phyloP scores from a whole-genome alignment of 2,888 invertebrate genomes.

The Pterostichus madidus region DNA sequence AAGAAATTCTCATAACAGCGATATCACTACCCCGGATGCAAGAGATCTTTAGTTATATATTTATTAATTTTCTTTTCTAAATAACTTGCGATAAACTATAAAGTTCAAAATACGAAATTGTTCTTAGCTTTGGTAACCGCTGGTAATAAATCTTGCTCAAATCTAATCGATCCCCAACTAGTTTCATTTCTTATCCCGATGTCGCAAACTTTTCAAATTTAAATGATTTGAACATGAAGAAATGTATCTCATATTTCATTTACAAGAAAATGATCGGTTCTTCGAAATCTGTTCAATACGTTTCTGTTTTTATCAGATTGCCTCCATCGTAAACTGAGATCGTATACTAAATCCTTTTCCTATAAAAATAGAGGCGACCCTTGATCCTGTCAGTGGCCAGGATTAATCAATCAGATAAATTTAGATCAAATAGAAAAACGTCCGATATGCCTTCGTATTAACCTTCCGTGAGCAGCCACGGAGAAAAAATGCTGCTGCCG shows the following conservation, averaged over 20 bases:
- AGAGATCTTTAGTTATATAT: no score
- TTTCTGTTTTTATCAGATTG: conserved; percentile 53
- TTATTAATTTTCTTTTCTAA: no score
- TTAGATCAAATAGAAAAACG: conserved; percentile 47
- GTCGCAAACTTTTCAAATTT: neutral
- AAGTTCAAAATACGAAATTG: no score
- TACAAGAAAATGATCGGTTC: conserved; percentile 15
- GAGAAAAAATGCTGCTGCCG: conserved; percentile 3
- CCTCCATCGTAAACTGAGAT: conserved; percentile 50
- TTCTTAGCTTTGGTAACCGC: no score
- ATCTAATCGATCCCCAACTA: no score
- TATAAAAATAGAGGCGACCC: conserved; percentile 55
- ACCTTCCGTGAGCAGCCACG: neutral
- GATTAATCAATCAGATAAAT: conserved; percentile 58
- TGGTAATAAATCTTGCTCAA: no score
- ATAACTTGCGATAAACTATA: no score
- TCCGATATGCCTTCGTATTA: conserved; percentile 36
- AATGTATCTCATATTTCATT: neutral
- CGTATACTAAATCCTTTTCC: conserved; percentile 58
- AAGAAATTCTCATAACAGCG: no score
- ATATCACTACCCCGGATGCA: no score
- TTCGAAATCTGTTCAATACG: neutral
- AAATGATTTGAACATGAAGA: neutral
- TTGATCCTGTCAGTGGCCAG: conserved; percentile 63
- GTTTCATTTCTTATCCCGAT: no score